Conservation (phyloP, 2,888 invertebrate species). For the Syrista parreyssii region DNA sequence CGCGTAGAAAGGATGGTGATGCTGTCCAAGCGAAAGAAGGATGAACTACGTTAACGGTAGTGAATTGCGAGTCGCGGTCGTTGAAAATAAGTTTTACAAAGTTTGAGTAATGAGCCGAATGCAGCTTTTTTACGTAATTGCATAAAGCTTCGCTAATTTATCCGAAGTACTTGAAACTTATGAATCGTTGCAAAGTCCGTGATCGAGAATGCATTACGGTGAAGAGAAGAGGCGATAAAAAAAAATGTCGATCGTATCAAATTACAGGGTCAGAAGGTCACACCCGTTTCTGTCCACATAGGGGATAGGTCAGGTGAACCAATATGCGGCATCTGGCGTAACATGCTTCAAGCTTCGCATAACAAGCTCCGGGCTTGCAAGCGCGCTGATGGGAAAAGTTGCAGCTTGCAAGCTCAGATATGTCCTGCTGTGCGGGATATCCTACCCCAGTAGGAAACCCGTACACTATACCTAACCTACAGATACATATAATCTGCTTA, state of each 20-base stretch:
- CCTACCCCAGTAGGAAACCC: constrained; percentile 18
- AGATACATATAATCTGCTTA: no score
- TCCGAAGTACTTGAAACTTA: constrained; percentile 13
- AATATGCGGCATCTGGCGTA: constrained; percentile 64
- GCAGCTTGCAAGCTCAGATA: constrained; percentile 56
- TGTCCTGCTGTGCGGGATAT: constrained; percentile 34
- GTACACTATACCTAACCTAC: no score
- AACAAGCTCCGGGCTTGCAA: constrained; percentile 60
- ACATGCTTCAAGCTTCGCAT: constrained; percentile 64
- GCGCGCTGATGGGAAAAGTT: constrained; percentile 64
- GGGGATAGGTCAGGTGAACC: constrained; percentile 46
- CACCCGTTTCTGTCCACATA: no score
- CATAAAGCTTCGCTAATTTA: constrained; percentile 39
- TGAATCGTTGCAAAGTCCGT: no score
- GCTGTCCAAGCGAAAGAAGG: no score
- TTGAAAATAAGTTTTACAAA: constrained; percentile 24
- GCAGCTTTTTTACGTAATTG: constrained; percentile 39
- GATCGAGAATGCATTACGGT: no score
- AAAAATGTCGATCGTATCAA: neutral
- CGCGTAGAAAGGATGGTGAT: neutral
- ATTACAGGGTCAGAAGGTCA: neutral
- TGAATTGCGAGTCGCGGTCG: constrained; percentile 6
- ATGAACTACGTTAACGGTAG: no score
- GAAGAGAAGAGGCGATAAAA: no score
- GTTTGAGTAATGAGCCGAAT: constrained; percentile 39